phyloP scores from a whole-genome alignment of 2,888 invertebrate species.

The Cinara cedri region DNA sequence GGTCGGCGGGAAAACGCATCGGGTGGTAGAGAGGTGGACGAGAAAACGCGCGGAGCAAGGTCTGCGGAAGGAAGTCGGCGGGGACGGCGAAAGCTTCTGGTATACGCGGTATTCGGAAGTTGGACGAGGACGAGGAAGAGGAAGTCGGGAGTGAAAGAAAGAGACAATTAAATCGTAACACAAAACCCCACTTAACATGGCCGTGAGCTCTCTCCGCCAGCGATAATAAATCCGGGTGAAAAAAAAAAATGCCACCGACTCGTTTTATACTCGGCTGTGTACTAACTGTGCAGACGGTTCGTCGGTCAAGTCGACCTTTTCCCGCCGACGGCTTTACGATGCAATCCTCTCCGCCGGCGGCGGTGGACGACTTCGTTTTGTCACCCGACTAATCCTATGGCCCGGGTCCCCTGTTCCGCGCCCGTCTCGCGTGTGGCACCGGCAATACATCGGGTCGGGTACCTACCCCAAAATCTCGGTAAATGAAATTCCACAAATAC shows the following conservation, averaged over 20 bases:
- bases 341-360: neutral
- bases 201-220: neutral
- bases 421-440: too few species aligned
- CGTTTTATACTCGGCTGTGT: neutral
- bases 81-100: too few species aligned
- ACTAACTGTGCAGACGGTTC: neutral
- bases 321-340: neutral
- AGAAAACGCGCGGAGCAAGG: neutral
- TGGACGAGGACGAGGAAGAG: neutral
- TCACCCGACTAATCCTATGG: neutral
- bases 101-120: too few species aligned
- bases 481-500: too few species aligned
- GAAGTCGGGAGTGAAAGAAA: neutral
- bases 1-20: neutral
- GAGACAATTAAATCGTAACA: slow-evolving; percentile 46
- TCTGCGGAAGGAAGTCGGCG: neutral
- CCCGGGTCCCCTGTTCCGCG: neutral
- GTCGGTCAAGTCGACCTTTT: slow-evolving; percentile 6
- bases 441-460: neutral
- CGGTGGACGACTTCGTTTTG: neutral
- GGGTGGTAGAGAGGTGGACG: neutral
- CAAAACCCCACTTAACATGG: slow-evolving; percentile 48
- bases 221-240: slow-evolving; percentile 32
- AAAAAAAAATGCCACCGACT: neutral
- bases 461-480: too few species aligned